Percentiles rank a stretch among this genome's conserved stretches.
Evolutionary conservation across 2,113 vertebrate genomes (phyloP).

Genomic region (Sebastes schlegelii): DNA sequence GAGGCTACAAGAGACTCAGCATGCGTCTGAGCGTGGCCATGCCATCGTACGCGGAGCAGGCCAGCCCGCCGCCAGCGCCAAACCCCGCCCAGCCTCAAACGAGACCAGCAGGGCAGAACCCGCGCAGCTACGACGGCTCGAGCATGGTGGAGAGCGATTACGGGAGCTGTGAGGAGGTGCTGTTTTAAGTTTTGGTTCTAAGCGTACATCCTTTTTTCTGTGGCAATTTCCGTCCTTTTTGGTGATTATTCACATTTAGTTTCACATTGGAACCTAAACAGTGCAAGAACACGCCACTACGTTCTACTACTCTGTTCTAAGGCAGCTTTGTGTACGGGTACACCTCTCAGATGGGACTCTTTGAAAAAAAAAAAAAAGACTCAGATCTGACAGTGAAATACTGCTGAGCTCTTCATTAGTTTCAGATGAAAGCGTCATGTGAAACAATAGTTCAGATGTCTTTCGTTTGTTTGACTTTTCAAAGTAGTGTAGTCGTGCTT

Average conservation of each 20-base stretch:
- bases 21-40: slow-evolving; percentile 93
- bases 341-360: background rate
- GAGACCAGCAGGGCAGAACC: slow-evolving; percentile 69
- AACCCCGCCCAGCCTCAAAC: slow-evolving; percentile 77
- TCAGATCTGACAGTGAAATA: background rate
- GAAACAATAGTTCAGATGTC: background rate
- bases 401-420: background rate
- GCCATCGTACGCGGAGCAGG: slow-evolving; percentile 90
- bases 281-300: background rate
- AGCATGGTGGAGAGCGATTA: slow-evolving; percentile 97
- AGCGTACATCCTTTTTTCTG: background rate
- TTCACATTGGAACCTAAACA: background rate
- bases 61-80: slow-evolving; percentile 48
- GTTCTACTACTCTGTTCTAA: background rate
- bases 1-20: slow-evolving; percentile 90
- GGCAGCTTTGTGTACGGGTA: slow-evolving; percentile 37
- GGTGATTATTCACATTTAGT: background rate
- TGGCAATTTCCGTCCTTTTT: background rate
- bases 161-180: slow-evolving; percentile 97
- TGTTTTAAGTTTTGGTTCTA: slow-evolving; percentile 87
- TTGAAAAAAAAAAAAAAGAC: background rate
- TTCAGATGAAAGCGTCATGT: slow-evolving; percentile 4
- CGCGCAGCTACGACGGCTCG: slow-evolving; percentile 84
- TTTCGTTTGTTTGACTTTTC: slow-evolving; percentile 33
- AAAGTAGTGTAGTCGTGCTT: slow-evolving; percentile 3